phyloP scores from a whole-genome alignment of 23 tunicate species.

The Corella eumyota region DNA sequence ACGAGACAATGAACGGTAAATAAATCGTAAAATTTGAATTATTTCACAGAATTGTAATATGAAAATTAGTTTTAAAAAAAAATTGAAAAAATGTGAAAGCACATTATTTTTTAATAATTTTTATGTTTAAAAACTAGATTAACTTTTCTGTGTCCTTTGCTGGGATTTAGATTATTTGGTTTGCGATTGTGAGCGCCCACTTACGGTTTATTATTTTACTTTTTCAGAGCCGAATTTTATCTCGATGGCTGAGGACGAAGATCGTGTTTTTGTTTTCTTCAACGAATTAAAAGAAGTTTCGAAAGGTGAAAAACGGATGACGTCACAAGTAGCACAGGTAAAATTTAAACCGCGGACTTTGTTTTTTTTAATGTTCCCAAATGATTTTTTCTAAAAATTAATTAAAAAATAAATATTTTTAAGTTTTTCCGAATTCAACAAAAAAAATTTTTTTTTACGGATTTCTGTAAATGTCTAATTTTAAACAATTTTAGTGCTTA shows the following conservation, averaged over 20 bases:
- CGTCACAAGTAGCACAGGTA: constrained; percentile 86
- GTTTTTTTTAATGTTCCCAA: background rate
- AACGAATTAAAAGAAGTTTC: constrained; percentile 45
- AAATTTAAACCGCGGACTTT: background rate
- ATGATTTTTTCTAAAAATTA: background rate
- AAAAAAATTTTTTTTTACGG: background rate
- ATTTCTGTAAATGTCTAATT: too few species aligned
- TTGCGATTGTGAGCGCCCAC: too few species aligned
- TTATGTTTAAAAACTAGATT: too few species aligned
- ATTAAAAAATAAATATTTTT: background rate
- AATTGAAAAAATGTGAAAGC: too few species aligned
- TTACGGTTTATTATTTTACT: background rate
- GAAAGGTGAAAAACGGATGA: constrained; percentile 46
- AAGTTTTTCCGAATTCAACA: background rate
- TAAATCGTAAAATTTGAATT: background rate
- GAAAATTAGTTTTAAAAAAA: too few species aligned
- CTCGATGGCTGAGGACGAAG: constrained; percentile 64
- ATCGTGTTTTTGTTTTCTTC: constrained; percentile 48
- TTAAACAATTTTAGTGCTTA: background rate
- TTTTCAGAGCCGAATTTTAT: constrained; percentile 59
- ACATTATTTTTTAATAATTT: too few species aligned
- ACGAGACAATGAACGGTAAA: constrained; percentile 31
- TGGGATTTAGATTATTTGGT: too few species aligned
- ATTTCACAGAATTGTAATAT: too few species aligned
- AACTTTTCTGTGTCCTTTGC: too few species aligned